These are phyloP conservation scores for Odontomyia ornata DNA, from an alignment of 2,888 invertebrate species.

Conservation along the genomic window DNA sequence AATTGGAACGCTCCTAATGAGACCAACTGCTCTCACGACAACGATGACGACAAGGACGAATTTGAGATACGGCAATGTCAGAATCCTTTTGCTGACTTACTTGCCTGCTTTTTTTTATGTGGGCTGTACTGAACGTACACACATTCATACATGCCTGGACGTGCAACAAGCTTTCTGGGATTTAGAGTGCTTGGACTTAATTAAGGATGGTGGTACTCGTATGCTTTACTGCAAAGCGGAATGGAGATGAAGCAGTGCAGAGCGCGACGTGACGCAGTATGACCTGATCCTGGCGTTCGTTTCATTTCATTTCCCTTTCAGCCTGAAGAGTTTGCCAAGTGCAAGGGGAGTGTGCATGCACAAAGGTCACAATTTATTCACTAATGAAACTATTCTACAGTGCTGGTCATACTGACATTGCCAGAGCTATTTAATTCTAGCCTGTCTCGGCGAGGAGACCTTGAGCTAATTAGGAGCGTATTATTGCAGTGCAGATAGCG, in stretches of 20 bases:
- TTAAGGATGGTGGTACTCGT: constrained; percentile 16
- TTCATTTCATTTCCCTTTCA: background rate
- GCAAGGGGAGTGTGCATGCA: background rate
- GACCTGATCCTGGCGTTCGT: background rate
- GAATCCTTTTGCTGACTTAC: background rate
- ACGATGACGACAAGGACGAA: constrained; percentile 22
- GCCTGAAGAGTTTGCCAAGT: background rate
- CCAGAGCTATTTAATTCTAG: background rate
- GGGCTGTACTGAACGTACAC: background rate
- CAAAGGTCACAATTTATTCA: constrained; percentile 27
- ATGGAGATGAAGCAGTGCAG: background rate
- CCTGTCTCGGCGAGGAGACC: background rate
- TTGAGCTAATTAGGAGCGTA: constrained; percentile 13
- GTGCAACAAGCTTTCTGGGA: background rate
- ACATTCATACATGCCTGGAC: background rate
- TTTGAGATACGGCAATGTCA: constrained; percentile 27
- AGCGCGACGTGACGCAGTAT: background rate
- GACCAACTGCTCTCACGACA: background rate
- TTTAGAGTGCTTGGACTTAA: constrained; percentile 35
- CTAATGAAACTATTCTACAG: constrained; percentile 25
- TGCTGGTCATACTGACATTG: background rate
- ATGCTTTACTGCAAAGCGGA: constrained; percentile 24
- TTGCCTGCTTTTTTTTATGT: background rate
- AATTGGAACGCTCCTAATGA: constrained; percentile 34
- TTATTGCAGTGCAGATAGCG: background rate